Percentiles rank a stretch among this genome's conserved stretches.
Conservation (phyloP, 2,888 invertebrate genomes). For the Rapana venosa region DNA sequence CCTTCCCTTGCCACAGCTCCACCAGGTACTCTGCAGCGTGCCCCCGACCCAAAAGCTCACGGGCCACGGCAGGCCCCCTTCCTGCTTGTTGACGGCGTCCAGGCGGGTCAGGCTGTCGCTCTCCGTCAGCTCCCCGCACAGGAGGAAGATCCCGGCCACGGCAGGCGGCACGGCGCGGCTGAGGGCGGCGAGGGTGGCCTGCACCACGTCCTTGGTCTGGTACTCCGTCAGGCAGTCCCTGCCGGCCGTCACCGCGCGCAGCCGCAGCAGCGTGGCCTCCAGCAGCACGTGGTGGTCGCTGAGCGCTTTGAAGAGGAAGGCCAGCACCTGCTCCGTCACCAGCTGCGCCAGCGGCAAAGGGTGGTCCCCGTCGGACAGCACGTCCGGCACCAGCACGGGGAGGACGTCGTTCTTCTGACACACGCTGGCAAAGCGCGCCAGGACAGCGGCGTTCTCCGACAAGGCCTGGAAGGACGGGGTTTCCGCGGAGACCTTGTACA, state of each 20-base stretch:
- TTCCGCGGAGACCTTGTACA: constrained; percentile 93
- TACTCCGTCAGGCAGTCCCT: constrained; percentile 85
- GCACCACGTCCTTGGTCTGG: constrained; percentile 91
- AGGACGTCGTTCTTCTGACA: constrained; percentile 94
- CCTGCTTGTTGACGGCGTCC: constrained; percentile 94
- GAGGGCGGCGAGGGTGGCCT: constrained; percentile 95
- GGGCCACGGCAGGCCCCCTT: constrained; percentile 92
- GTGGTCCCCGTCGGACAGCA: constrained; percentile 98
- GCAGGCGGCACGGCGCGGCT: constrained; percentile 96
- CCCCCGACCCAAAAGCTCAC: constrained; percentile 98
- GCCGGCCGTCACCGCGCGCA: constrained; percentile 98
- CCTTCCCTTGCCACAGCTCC: constrained; percentile 95
- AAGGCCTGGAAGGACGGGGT: constrained; percentile 95
- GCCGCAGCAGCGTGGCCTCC: constrained; percentile 98
- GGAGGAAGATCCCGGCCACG: constrained; percentile 93
- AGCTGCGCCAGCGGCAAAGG: constrained; percentile 94
- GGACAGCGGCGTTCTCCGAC: constrained; percentile 95
- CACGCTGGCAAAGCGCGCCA: constrained; percentile 97
- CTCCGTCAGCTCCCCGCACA: constrained; percentile 98
- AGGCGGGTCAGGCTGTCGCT: constrained; percentile 97
- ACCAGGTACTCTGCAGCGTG: constrained; percentile 96
- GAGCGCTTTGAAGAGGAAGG: constrained; percentile 97
- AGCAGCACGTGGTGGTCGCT: constrained; percentile 97
- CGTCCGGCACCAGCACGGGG: constrained; percentile 99
- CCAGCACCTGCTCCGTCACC: constrained; percentile 95